Percentiles rank a stretch among this genome's conserved stretches.
phyloP scores from a whole-genome alignment of 2,888 invertebrate species.

The Cybosia mesomella region DNA sequence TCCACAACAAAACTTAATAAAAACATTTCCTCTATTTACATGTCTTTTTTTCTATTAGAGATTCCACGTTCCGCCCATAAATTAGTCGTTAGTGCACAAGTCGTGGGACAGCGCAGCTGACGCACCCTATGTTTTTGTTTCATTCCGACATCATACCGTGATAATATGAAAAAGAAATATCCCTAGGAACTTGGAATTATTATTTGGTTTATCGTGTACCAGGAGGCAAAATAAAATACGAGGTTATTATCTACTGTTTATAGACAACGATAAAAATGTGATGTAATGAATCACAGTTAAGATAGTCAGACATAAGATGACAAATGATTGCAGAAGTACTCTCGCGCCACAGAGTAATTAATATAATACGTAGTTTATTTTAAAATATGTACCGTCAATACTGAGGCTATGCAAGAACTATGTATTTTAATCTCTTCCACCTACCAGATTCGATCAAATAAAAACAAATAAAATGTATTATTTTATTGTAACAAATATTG shows the following conservation, averaged over 20 bases:
- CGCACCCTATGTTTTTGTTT: conserved; percentile 45
- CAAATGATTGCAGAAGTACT: not conserved
- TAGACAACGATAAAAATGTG: not conserved
- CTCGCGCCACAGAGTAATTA: too few species aligned
- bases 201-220: conserved; percentile 11
- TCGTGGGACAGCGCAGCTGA: conserved; percentile 46
- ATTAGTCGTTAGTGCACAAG: conserved; percentile 26
- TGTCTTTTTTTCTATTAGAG: conserved; percentile 8
- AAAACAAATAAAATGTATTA: too few species aligned
- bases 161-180: conserved; percentile 40
- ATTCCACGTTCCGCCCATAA: conserved; percentile 29
- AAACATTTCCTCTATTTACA: conserved; percentile 10
- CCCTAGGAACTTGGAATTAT: conserved; percentile 10
- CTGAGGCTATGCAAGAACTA: too few species aligned
- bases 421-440: too few species aligned
- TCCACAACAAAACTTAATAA: conserved; percentile 2
- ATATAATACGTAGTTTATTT: too few species aligned
- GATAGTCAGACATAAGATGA: too few species aligned
- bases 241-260: not conserved
- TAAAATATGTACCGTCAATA: too few species aligned
- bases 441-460: too few species aligned
- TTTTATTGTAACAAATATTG: too few species aligned
- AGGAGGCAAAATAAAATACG: not conserved
- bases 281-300: not conserved
- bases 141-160: conserved; percentile 35